Conservation (phyloP, 2,797 vertebrate genomes). For the Phoeniculus purpureus region DNA sequence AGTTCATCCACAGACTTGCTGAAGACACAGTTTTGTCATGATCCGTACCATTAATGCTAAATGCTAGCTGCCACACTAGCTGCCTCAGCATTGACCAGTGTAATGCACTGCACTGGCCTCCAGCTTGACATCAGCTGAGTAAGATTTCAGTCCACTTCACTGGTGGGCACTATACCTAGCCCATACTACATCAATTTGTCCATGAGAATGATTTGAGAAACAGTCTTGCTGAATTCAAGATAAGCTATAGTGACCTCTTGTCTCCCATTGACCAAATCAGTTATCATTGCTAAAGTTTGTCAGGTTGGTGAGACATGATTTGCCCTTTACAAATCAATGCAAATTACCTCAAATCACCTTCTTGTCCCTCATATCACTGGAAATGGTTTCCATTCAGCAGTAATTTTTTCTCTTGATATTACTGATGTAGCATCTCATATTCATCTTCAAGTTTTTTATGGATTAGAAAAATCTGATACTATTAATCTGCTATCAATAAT, state of each 20-base stretch:
- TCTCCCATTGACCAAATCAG: neutral
- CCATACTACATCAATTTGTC: neutral
- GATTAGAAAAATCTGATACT: neutral
- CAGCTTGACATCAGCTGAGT: neutral
- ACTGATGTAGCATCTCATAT: neutral
- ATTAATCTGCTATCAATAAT: neutral
- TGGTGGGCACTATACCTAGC: no score
- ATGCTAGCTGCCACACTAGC: no score
- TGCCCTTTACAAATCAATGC: neutral
- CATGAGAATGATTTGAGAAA: accelerated
- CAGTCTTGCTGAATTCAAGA: neutral
- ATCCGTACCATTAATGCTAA: no score
- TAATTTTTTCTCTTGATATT: no score
- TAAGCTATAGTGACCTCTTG: neutral
- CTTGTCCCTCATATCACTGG: neutral
- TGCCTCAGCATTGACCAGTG: neutral
- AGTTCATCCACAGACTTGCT: neutral
- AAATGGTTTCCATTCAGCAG: neutral
- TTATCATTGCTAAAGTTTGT: neutral
- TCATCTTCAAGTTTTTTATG: neutral
- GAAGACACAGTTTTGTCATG: neutral
- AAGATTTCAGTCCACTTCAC: neutral
- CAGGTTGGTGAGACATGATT: neutral
- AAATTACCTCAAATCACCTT: neutral
- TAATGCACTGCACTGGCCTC: neutral